Evolutionary conservation across 2,888 invertebrate genomes (phyloP).

Genomic region (Leptinotarsa juncta): DNA sequence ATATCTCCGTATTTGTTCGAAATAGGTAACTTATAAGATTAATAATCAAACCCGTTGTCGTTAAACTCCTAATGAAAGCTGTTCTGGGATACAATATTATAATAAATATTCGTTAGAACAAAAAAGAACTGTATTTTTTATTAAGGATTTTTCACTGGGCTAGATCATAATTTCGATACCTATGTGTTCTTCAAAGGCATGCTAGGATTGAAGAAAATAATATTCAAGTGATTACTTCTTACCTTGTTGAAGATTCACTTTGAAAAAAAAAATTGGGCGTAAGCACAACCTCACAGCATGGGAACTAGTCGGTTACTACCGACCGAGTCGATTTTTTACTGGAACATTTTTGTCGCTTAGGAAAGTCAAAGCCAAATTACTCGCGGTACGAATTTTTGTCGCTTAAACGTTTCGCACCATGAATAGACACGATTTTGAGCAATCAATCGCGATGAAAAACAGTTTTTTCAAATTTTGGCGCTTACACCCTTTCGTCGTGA

Average conservation of each 20-base stretch:
- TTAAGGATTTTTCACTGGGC: not conserved
- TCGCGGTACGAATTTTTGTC: conserved; percentile 11
- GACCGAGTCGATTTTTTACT: too few species aligned
- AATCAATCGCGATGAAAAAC: conserved; percentile 12
- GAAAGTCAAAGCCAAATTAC: conserved; percentile 11
- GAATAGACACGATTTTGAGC: too few species aligned
- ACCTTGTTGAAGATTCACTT: too few species aligned
- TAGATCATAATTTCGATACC: too few species aligned
- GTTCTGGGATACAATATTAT: not conserved
- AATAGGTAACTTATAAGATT: not conserved
- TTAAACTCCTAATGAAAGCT: too few species aligned
- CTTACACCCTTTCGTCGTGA: conserved; percentile 13
- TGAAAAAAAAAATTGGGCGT: too few species aligned
- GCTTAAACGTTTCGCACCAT: too few species aligned
- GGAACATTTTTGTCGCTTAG: not conserved
- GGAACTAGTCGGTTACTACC: too few species aligned
- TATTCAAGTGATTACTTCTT: too few species aligned
- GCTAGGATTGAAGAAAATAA: too few species aligned
- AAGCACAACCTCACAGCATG: too few species aligned
- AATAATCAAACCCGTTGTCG: not conserved
- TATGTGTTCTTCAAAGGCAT: too few species aligned
- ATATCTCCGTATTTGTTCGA: not conserved
- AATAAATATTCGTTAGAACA: not conserved
- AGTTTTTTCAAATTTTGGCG: conserved; percentile 16
- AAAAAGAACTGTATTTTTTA: not conserved